Conservation (phyloP, 2,113 vertebrate species). For the Hypocryptadius cinnamomeus region DNA sequence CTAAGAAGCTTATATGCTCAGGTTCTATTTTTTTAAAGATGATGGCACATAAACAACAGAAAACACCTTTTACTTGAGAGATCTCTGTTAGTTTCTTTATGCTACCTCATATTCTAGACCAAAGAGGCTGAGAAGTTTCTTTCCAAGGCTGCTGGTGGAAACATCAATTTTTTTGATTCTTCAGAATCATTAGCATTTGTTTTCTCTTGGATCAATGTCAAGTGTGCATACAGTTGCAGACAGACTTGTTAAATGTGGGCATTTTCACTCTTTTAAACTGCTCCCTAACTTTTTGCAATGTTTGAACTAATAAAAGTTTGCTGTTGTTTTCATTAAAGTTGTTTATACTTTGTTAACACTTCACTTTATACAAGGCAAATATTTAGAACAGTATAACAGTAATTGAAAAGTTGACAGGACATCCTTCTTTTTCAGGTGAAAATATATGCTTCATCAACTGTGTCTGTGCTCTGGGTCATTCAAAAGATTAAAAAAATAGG, state of each 20-base stretch:
- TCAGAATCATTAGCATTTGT: not conserved
- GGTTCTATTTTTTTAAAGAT: not conserved
- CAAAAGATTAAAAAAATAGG: not conserved
- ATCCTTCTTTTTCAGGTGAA: not conserved
- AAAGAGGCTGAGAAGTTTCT: not conserved
- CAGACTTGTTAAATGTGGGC: not conserved
- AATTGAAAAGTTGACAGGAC: not conserved
- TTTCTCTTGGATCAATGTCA: not conserved
- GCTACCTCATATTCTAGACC: not conserved
- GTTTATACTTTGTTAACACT: not conserved
- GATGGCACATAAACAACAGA: not conserved
- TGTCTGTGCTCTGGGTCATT: not conserved
- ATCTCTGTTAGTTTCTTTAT: not conserved
- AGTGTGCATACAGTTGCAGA: not conserved
- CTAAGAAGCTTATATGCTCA: not conserved
- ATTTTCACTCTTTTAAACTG: not conserved
- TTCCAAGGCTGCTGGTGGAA: not conserved
- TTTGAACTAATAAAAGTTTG: conserved; percentile 39
- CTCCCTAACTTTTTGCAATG: not conserved
- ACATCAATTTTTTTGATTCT: not conserved
- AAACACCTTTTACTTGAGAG: not conserved
- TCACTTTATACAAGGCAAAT: not conserved
- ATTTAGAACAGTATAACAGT: not conserved
- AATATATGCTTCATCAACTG: not conserved
- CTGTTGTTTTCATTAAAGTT: not conserved